These are phyloP conservation scores for Lasioglossum figueresi DNA, from an alignment of 2,888 invertebrate species.

Conservation along the genomic window DNA sequence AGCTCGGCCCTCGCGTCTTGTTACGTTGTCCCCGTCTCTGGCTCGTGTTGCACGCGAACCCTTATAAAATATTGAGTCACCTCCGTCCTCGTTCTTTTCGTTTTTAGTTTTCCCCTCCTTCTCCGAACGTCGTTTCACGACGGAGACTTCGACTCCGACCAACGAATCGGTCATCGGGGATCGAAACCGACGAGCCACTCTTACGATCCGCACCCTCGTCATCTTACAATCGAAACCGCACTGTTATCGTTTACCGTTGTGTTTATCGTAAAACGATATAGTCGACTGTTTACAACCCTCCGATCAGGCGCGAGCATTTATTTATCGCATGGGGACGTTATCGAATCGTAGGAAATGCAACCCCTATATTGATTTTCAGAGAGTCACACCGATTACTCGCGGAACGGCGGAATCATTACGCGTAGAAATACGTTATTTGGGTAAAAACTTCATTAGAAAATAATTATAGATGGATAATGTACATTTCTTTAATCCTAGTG, in stretches of 20 bases:
- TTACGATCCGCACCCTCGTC: background rate
- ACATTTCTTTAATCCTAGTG: no score
- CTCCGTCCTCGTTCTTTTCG: background rate
- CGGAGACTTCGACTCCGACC: background rate
- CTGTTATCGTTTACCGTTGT: background rate
- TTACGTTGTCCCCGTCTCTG: conserved; percentile 12
- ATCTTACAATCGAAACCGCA: background rate
- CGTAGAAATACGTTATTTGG: background rate
- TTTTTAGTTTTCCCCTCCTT: background rate
- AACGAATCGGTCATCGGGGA: background rate
- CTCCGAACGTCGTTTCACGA: background rate
- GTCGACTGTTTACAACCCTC: background rate
- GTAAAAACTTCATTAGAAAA: background rate
- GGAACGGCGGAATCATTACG: background rate
- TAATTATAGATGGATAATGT: no score
- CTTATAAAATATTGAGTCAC: conserved; percentile 37
- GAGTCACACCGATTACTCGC: background rate
- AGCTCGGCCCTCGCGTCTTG: conserved; percentile 18
- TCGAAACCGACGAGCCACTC: background rate
- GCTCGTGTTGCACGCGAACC: conserved; percentile 37
- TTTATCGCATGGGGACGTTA: background rate
- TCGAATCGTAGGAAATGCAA: background rate
- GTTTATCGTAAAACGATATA: background rate
- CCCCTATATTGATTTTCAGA: background rate
- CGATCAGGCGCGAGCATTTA: background rate